A percentile compares a stretch with the other conserved stretches of the same genome.
These are phyloP conservation scores for Nephrotoma guestfalica DNA, from an alignment of 2,888 invertebrate genomes.

Conservation along the genomic window DNA sequence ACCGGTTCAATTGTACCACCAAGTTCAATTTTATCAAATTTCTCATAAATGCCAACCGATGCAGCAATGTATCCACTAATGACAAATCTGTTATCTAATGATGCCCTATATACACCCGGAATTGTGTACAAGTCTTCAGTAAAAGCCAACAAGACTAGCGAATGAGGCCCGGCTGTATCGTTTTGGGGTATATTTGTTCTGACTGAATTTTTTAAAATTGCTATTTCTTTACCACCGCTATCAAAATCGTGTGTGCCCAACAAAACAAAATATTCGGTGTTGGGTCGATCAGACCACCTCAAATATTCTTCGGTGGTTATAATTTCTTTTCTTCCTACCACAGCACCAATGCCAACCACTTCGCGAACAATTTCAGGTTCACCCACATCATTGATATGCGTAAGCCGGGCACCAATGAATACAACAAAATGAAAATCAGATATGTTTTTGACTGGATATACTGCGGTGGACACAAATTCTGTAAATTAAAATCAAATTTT, in stretches of 20 bases:
- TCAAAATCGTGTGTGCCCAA: not conserved
- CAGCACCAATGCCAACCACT: not conserved
- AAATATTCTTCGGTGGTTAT: not conserved
- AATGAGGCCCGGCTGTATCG: not conserved
- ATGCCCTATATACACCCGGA: not conserved
- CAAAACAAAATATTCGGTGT: not conserved
- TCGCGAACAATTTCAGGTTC: not conserved
- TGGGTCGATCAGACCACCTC: not conserved
- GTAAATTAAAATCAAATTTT: not conserved
- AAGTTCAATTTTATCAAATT: not conserved
- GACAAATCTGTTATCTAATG: too few species aligned
- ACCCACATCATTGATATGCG: not conserved
- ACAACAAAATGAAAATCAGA: not conserved
- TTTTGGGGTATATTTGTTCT: not conserved
- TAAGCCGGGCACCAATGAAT: not conserved
- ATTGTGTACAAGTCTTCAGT: not conserved
- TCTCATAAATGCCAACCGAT: not conserved
- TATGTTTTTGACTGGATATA: not conserved
- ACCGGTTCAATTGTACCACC: not conserved
- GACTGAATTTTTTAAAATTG: not conserved
- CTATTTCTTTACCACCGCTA: not conserved
- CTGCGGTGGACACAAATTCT: not conserved
- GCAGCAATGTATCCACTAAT: not conserved
- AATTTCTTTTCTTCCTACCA: not conserved
- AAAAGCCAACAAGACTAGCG: not conserved